A percentile compares a stretch with the other conserved stretches of the same genome.
Conservation (phyloP, 2,888 invertebrate genomes). For the Eupithecia abbreviata region DNA sequence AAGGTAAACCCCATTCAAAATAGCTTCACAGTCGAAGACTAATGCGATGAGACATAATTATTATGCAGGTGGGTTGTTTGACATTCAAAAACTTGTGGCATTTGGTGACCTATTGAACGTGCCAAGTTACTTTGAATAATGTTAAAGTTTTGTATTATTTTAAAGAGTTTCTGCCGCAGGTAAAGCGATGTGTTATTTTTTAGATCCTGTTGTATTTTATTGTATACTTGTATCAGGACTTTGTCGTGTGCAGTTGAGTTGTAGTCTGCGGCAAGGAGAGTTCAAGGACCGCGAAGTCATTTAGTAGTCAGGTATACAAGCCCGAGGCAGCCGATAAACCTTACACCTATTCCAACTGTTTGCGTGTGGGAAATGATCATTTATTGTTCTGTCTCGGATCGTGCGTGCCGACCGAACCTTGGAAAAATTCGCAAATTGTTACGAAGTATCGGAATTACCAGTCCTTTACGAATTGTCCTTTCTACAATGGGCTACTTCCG, state of each 20-base stretch:
- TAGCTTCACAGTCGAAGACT: constrained; percentile 8
- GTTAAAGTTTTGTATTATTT: constrained; percentile 24
- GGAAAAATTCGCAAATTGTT: constrained; percentile 40
- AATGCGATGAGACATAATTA: constrained; percentile 17
- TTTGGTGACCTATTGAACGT: constrained; percentile 40
- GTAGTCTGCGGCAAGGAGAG: constrained; percentile 51
- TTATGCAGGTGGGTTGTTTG: constrained; percentile 12
- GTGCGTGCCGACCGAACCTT: constrained; percentile 40
- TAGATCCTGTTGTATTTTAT: constrained; percentile 53
- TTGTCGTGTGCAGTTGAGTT: constrained; percentile 37
- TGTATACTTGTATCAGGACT: constrained; percentile 48
- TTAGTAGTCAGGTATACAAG: constrained; percentile 67
- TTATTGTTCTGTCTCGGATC: constrained; percentile 53
- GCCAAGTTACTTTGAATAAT: constrained; percentile 34
- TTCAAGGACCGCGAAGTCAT: constrained; percentile 70
- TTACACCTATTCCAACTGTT: constrained; percentile 56
- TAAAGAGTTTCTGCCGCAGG: constrained; percentile 8
- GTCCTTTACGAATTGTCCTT: constrained; percentile 24
- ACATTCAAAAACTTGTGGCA: constrained; percentile 41
- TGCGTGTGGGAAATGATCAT: constrained; percentile 64
- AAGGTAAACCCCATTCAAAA: constrained; percentile 3
- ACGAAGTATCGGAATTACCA: constrained; percentile 21
- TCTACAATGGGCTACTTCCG: constrained; percentile 25
- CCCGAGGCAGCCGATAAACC: constrained; percentile 53
- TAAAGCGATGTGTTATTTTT: constrained; percentile 33